Conservation (phyloP, 2,113 vertebrate genomes). For the Psephotus haematonotus region DNA sequence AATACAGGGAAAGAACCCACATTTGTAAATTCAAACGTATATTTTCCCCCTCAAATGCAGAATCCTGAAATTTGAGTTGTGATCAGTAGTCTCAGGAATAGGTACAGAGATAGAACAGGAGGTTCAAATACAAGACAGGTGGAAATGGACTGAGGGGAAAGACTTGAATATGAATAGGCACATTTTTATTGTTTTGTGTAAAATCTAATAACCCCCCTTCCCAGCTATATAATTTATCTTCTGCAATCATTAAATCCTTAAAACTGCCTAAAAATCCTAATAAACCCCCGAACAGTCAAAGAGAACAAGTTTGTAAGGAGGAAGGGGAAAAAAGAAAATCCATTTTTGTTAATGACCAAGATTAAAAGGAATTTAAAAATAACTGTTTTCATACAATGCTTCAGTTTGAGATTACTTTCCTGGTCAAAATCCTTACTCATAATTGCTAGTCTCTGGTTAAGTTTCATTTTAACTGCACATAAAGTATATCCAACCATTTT, state of each 20-base stretch:
- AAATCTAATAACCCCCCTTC: background rate
- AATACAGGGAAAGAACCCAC: background rate
- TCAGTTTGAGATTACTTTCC: background rate
- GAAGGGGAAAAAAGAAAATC: rapidly evolving
- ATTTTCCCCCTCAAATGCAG: background rate
- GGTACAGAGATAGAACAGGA: background rate
- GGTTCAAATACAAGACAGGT: background rate
- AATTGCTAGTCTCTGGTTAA: background rate
- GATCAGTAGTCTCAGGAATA: background rate
- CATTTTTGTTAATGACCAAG: background rate
- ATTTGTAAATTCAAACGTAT: background rate
- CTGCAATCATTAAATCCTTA: background rate
- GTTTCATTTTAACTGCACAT: rapidly evolving
- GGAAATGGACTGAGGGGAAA: background rate
- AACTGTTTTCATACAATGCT: background rate
- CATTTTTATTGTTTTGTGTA: background rate
- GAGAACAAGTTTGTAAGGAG: background rate
- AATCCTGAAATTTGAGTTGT: background rate
- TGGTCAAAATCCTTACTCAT: background rate
- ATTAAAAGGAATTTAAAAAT: background rate
- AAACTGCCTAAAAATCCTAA: background rate
- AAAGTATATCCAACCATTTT: background rate
- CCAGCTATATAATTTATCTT: background rate
- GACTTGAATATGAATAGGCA: background rate
- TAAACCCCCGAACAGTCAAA: background rate